A percentile compares a stretch with the other conserved stretches of the same genome.
phyloP scores from a whole-genome alignment of 2,113 vertebrate genomes.

The Heterocephalus glaber region DNA sequence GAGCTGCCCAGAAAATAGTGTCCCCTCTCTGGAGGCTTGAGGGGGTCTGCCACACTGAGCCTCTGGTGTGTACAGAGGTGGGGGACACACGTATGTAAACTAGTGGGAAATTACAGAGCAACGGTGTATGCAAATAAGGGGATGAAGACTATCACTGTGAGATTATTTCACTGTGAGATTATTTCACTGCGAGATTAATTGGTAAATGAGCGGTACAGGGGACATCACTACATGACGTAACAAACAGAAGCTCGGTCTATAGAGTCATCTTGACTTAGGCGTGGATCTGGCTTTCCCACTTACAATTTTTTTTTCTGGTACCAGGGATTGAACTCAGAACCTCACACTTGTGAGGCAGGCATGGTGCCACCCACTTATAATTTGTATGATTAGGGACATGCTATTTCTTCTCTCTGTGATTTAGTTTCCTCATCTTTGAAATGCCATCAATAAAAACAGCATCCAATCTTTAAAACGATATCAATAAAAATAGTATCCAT shows the following conservation, averaged over 20 bases:
- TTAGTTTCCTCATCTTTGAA: conserved; percentile 26
- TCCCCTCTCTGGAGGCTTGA: not conserved
- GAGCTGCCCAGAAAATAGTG: not conserved
- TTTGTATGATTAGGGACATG: not conserved
- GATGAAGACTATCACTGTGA: not conserved
- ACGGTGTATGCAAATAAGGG: not conserved
- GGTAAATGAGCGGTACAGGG: not conserved
- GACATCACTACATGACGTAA: not conserved
- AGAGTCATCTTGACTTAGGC: not conserved
- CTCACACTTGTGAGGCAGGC: no score
- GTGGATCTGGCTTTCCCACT: not conserved
- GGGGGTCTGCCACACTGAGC: not conserved
- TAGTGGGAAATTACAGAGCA: not conserved
- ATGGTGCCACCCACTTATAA: not conserved
- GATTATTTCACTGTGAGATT: not conserved
- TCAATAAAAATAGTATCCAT: not conserved
- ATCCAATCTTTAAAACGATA: not conserved
- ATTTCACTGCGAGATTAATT: not conserved
- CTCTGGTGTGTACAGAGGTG: not conserved
- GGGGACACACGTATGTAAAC: not conserved
- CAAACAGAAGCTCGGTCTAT: not conserved
- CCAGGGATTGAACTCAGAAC: no score
- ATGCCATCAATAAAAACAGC: not conserved
- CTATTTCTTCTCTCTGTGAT: not conserved
- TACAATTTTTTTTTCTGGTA: no score